Evolutionary conservation across 2,888 invertebrate species (phyloP).

Genomic region (Lithophane socia): DNA sequence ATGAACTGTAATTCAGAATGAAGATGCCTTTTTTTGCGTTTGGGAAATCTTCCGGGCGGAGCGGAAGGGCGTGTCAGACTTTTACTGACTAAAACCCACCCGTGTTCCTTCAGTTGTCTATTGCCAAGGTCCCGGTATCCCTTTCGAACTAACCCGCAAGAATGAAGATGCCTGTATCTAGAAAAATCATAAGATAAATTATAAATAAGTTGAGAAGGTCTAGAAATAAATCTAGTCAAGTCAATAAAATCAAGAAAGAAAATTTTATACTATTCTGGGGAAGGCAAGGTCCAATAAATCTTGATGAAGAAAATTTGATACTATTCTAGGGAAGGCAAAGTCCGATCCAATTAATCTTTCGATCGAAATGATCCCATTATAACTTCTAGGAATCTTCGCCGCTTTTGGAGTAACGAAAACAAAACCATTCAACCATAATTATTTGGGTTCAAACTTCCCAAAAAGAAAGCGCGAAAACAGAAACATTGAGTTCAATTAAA

Average conservation of each 20-base stretch:
- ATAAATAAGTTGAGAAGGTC: background rate
- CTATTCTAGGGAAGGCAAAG: background rate
- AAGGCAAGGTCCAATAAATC: conserved; percentile 20
- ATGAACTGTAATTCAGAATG: conserved; percentile 13
- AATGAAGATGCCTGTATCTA: background rate
- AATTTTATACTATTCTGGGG: background rate
- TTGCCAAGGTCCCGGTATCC: too few species aligned
- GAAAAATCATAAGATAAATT: background rate
- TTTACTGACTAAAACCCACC: too few species aligned
- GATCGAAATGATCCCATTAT: background rate
- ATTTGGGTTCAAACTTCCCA: conserved; percentile 19
- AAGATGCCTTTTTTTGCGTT: too few species aligned
- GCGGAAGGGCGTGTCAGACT: too few species aligned
- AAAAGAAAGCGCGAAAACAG: conserved; percentile 39
- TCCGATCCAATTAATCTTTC: conserved; percentile 14
- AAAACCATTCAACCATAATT: conserved; percentile 27
- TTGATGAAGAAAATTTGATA: background rate
- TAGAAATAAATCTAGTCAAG: background rate
- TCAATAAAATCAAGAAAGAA: too few species aligned
- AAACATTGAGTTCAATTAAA: conserved; percentile 60
- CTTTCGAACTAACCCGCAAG: too few species aligned
- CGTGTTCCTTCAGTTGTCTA: too few species aligned
- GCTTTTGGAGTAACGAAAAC: conserved; percentile 11
- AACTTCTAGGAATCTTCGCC: background rate
- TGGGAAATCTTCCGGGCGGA: too few species aligned